phyloP scores from a whole-genome alignment of 2,113 vertebrate species.

The Leptocoma aspasia region DNA sequence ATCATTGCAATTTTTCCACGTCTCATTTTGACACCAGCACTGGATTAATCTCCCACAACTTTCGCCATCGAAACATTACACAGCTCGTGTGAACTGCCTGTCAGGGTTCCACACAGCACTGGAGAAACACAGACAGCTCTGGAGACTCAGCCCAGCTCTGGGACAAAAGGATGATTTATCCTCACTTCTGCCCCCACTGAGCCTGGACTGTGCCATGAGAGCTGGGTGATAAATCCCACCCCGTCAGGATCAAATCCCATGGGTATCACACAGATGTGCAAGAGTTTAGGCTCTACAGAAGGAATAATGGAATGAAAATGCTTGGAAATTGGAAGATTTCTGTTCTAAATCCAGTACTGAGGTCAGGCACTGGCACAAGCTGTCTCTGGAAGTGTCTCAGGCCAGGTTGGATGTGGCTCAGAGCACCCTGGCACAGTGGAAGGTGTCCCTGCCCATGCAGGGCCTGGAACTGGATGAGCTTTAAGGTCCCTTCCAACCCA shows the following conservation, averaged over 20 bases:
- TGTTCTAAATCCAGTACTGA: not conserved
- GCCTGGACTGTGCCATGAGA: not conserved
- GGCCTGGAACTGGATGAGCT: accelerated
- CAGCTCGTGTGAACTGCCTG: not conserved
- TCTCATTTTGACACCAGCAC: not conserved
- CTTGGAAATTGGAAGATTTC: not conserved
- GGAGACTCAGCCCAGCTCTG: not conserved
- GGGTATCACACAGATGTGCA: accelerated
- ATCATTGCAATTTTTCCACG: not conserved
- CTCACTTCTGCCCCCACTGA: not conserved
- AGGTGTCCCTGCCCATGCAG: not conserved
- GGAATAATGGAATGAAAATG: not conserved
- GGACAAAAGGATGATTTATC: accelerated
- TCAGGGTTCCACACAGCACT: not conserved
- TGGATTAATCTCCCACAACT: not conserved
- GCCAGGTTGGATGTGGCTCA: accelerated
- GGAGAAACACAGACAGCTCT: not conserved
- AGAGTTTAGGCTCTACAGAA: not conserved
- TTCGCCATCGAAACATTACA: not conserved
- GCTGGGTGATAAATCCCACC: not conserved
- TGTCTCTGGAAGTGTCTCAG: not conserved
- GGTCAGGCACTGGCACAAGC: not conserved
- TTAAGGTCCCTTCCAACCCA: not conserved
- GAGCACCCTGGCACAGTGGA: not conserved
- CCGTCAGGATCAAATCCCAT: accelerated